Conservation (phyloP, 2,113 vertebrate genomes). For the Pollachius pollachius region DNA sequence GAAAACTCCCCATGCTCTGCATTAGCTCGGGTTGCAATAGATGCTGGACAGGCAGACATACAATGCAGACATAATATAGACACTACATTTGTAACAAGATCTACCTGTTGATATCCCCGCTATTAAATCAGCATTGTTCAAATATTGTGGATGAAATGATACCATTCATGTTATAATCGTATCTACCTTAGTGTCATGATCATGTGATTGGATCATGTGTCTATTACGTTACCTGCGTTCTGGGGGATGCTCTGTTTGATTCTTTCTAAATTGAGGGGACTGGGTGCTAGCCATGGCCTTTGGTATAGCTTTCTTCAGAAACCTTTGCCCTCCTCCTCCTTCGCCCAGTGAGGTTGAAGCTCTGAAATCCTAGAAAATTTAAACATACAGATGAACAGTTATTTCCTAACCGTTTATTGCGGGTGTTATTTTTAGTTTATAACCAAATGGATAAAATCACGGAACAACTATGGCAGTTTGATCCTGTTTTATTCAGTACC, state of each 20-base stretch:
- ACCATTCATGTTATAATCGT: no score
- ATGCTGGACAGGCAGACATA: no score
- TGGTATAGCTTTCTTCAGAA: constrained; percentile 69
- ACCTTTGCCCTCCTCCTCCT: constrained; percentile 58
- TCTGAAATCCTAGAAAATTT: constrained; percentile 18
- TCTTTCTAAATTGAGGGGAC: constrained; percentile 30
- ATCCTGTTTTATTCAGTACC: constrained; percentile 3
- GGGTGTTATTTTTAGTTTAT: background rate
- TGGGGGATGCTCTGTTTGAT: background rate
- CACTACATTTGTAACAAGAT: no score
- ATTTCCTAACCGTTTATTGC: no score
- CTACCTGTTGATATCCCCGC: no score
- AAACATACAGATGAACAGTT: background rate
- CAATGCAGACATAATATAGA: no score
- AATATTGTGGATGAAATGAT: no score
- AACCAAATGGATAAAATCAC: background rate
- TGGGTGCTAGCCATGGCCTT: constrained; percentile 25
- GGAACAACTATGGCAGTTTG: background rate
- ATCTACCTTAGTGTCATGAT: no score
- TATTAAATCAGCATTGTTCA: no score
- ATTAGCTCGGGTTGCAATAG: no score
- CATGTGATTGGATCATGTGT: no score
- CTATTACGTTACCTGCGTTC: constrained; percentile 26
- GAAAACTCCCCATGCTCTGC: no score
- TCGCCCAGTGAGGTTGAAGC: constrained; percentile 35